Conservation (phyloP, 1,140 invertebrate species). For the Musca vetustissima region DNA sequence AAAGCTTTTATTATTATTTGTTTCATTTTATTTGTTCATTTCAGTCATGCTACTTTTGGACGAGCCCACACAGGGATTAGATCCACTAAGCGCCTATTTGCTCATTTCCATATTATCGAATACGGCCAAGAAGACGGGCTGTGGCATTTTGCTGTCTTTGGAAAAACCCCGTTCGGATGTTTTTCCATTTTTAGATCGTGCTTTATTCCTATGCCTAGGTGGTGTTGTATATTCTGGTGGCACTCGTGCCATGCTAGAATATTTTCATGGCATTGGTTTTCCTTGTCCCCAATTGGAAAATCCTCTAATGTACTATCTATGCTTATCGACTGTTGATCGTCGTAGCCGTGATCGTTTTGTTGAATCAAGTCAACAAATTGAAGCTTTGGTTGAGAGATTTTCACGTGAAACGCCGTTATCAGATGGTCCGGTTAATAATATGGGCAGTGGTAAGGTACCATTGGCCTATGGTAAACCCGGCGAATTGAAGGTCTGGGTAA, state of each 20-base stretch:
- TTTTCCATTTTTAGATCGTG: constrained; percentile 81
- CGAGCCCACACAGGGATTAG: constrained; percentile 87
- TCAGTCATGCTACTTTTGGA: constrained; percentile 81
- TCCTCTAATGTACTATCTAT: constrained; percentile 91
- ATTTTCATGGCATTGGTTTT: constrained; percentile 88
- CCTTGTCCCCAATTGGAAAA: constrained; percentile 91
- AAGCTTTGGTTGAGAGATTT: constrained; percentile 87
- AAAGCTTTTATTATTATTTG: no score
- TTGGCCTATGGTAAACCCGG: constrained; percentile 73
- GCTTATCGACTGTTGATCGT: constrained; percentile 87
- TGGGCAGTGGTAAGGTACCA: constrained; percentile 69
- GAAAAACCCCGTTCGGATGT: constrained; percentile 92
- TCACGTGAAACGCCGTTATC: constrained; percentile 69
- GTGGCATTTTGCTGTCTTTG: constrained; percentile 86
- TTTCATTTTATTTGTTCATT: background rate
- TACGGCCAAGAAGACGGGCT: constrained; percentile 86
- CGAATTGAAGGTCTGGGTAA: constrained; percentile 69
- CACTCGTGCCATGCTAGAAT: constrained; percentile 85
- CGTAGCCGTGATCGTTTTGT: constrained; percentile 65
- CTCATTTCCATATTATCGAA: constrained; percentile 90
- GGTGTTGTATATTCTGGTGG: constrained; percentile 90
- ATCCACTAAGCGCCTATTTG: constrained; percentile 88
- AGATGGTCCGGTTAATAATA: constrained; percentile 56
- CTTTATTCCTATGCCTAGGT: constrained; percentile 80
- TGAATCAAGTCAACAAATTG: constrained; percentile 84